Percentiles rank a stretch among this genome's conserved stretches.
phyloP scores from a whole-genome alignment of 2,113 vertebrate species.

The Crotophaga sulcirostris region DNA sequence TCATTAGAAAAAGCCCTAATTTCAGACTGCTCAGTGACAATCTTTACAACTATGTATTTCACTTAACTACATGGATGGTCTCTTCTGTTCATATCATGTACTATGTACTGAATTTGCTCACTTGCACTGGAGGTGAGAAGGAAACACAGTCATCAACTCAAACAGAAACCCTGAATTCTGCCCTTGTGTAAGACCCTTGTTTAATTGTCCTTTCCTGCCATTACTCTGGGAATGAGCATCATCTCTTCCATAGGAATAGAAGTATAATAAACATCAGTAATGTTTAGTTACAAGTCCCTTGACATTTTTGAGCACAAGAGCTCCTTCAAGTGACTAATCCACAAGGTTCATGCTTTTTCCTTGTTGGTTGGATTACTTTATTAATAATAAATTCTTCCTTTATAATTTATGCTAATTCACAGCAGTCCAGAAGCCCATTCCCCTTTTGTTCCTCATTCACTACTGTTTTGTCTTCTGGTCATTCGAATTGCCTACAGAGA shows the following conservation, averaged over 20 bases:
- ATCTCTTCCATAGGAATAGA: not conserved
- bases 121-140: not conserved
- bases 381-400: not conserved
- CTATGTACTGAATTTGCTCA: not conserved
- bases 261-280: not conserved
- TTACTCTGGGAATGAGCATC: not conserved
- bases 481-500: not conserved
- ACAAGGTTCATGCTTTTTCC: not conserved
- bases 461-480: not conserved
- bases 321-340: not conserved
- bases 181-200: not conserved
- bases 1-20: not conserved
- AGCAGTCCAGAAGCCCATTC: not conserved
- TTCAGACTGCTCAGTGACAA: not conserved
- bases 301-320: not conserved
- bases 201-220: not conserved
- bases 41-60: not conserved
- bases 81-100: not conserved
- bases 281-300: not conserved
- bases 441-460: not conserved
- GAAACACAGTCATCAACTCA: not conserved
- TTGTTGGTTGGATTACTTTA: not conserved
- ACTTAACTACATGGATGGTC: not conserved
- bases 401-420: not conserved
- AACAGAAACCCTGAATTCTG: not conserved